Evolutionary conservation across 2,888 invertebrate species (phyloP), one percentile per base, ranked within the genome.

Genomic region (Drosophila atroscutellata): DNA sequence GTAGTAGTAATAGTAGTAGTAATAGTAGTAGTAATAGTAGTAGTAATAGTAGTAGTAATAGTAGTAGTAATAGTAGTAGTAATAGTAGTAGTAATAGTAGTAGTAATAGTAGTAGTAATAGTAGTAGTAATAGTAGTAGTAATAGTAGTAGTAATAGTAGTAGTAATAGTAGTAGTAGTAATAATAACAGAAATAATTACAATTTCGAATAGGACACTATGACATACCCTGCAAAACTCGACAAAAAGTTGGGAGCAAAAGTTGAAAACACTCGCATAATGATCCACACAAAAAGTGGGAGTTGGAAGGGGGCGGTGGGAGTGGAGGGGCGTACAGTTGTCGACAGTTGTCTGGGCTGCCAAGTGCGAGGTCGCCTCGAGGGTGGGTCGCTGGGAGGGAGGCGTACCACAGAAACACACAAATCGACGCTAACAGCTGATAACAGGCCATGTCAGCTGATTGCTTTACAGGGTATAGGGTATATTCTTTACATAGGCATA

Each of bases 371-470:
- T 7, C 34, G 58, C 20, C 15, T 11, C 36, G 30, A 24, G 24
- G 52, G 24, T 52, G 52, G 58, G 56, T n/a, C 54, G 20, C 7
- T 28, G 42, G 45, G 32, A 11, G n/a, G 63, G 55, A 52, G 87
- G 82, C 73, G 88, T 72, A 57, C 36, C 68, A 61, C 76, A 51
- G 8, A 24, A 24, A 72, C 64, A 79, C 67, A 82, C 77, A 87
- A 86, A 87, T 82, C 75, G 83, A 72, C 68, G 77, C 73, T 84
- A 24, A 45, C 45, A 8, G 45, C 45, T 24, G 45, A 45, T 45
- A 45, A 15, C 45, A 24, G 45, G 24, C 26, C 15, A 8, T 8
- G 2, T 24, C 45, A 45, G 45, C 8, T 15, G 15, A 2, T 45
- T 18, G 15, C 20, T 11, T 15, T 45, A 13, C 45, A 45, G 20